Percentiles rank a stretch among this genome's conserved stretches.
Conservation (phyloP, 1,140 invertebrate species). For the Popillia japonica region DNA sequence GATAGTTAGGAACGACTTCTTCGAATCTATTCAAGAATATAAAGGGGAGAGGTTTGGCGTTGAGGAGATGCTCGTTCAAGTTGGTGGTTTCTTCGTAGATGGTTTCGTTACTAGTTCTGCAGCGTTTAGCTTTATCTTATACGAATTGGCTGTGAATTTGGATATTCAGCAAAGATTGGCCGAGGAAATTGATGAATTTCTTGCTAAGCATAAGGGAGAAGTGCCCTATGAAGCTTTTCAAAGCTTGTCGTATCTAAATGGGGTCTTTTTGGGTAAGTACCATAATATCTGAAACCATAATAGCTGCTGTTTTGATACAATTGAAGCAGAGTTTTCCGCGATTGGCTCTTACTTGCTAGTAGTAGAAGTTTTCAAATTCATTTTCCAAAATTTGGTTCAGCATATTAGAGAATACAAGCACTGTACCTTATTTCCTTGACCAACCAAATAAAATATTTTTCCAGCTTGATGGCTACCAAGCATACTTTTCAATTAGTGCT, state of each 20-base stretch:
- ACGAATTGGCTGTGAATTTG: constrained; percentile 21
- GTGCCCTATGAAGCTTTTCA: not conserved
- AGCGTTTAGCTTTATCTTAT: not conserved
- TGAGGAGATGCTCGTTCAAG: not conserved
- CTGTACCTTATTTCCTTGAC: too few species aligned
- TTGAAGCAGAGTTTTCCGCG: not conserved
- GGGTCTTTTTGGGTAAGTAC: not conserved
- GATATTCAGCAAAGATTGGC: constrained; percentile 16
- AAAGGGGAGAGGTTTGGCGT: not conserved
- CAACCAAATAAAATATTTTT: too few species aligned
- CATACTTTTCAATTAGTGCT: too few species aligned
- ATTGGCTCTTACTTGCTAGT: too few species aligned
- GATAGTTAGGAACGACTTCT: constrained; percentile 20
- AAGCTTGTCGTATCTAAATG: constrained; percentile 14
- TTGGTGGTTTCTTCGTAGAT: constrained; percentile 24
- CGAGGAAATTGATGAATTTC: constrained; percentile 2
- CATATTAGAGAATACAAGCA: too few species aligned
- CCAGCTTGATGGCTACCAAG: too few species aligned
- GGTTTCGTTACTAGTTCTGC: not conserved
- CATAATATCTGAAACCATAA: not conserved
- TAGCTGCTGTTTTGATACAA: not conserved
- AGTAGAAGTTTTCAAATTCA: too few species aligned
- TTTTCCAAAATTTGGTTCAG: too few species aligned
- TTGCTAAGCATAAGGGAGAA: not conserved
- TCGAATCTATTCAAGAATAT: constrained; percentile 16